phyloP scores from a whole-genome alignment of 2,797 vertebrate genomes.

The Mormyrops attenuatus region DNA sequence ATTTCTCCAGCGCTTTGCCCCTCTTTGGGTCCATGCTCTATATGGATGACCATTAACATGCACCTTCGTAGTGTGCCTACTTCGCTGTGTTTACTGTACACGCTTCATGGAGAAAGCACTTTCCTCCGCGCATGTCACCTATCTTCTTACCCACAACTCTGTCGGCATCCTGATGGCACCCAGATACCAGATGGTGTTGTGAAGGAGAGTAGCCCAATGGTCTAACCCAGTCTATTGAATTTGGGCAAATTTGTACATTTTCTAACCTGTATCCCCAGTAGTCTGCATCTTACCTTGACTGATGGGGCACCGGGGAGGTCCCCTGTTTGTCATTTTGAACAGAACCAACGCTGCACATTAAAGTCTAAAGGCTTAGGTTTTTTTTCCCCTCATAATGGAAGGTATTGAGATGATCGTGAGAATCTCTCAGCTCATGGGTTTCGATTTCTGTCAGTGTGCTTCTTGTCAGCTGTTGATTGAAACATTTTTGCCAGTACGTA shows the following conservation, averaged over 20 bases:
- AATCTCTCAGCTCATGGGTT: slow-evolving; percentile 3
- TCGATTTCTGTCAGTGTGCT: slow-evolving; percentile 17
- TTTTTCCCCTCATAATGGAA: neutral
- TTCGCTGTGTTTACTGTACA: neutral
- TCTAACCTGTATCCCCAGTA: neutral
- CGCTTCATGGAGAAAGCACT: neutral
- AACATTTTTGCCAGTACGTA: neutral
- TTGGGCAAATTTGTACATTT: neutral
- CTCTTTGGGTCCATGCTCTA: neutral
- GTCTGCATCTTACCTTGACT: neutral
- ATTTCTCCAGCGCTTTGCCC: neutral
- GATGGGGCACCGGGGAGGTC: neutral
- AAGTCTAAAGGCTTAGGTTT: neutral
- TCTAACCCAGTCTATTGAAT: neutral
- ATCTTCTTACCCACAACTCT: neutral
- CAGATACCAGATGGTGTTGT: neutral
- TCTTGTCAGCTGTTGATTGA: slow-evolving; percentile 19
- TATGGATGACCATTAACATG: neutral
- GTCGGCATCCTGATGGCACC: neutral
- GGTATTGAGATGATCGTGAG: slow-evolving; percentile 14
- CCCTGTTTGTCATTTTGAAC: neutral
- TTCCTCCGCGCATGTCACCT: too few relatives aligned
- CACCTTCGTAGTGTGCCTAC: neutral
- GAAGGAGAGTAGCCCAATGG: neutral
- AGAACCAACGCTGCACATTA: neutral